phyloP scores from a whole-genome alignment of 2,797 vertebrate genomes.

The Iguana delicatissima region DNA sequence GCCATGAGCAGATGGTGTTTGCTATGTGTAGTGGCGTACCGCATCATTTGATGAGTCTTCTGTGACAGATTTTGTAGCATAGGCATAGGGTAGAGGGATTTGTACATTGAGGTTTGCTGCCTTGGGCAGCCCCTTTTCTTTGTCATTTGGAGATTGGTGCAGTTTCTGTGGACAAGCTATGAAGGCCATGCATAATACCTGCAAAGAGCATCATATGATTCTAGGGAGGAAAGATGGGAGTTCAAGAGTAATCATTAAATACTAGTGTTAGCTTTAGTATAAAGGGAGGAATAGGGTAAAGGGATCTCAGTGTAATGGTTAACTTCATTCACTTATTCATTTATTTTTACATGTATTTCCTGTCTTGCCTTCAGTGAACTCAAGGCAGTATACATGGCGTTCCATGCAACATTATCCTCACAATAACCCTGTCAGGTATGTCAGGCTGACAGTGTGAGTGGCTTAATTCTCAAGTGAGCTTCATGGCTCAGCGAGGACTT shows the following conservation, averaged over 20 bases:
- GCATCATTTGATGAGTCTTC: constrained; percentile 18
- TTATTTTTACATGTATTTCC: not conserved
- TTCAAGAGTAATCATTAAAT: not conserved
- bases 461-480: not conserved
- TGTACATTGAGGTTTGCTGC: constrained; percentile 16
- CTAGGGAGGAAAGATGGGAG: not conserved
- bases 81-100: not conserved
- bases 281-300: not conserved
- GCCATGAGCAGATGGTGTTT: constrained; percentile 36
- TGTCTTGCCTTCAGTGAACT: not conserved
- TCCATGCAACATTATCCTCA: not conserved
- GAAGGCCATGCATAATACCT: not conserved
- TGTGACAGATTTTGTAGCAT: constrained; percentile 12
- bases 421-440: not conserved
- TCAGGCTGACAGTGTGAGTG: not conserved
- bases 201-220: not conserved
- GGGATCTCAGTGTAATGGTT: fast-evolving
- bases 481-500: not conserved
- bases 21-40: constrained; percentile 6
- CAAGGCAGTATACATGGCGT: not conserved
- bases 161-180: not conserved
- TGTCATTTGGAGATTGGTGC: not conserved
- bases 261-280: not conserved
- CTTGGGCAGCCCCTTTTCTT: not conserved
- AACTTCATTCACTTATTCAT: no score